phyloP scores from a whole-genome alignment of 1,140 invertebrate species.

The Drosophila micromelanica region DNA sequence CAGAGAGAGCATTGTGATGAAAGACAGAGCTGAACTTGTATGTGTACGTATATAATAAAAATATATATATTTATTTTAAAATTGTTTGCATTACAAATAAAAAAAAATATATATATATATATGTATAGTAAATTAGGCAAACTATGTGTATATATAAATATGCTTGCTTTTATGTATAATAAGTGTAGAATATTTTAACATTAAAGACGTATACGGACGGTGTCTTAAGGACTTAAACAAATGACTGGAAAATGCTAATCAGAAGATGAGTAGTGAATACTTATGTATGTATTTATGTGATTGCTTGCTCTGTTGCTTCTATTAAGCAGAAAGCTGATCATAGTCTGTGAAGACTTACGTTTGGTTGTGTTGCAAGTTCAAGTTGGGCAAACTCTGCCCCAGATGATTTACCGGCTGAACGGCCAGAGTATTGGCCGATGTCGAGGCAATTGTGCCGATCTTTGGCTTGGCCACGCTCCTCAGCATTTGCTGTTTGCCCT shows the following conservation, averaged over 20 bases:
- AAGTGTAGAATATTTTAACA: slow-evolving; percentile 16
- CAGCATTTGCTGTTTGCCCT: slow-evolving; percentile 66
- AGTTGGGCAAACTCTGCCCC: slow-evolving; percentile 90
- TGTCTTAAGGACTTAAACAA: slow-evolving; percentile 32
- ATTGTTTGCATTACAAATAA: slow-evolving; percentile 25
- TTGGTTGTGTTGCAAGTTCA: slow-evolving; percentile 85
- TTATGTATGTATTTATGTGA: slow-evolving; percentile 24
- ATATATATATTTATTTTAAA: slow-evolving; percentile 30
- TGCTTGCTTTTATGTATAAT: slow-evolving; percentile 4
- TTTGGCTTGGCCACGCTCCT: slow-evolving; percentile 78
- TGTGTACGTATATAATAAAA: slow-evolving; percentile 22
- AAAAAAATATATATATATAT: slow-evolving; percentile 11
- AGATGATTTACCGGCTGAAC: slow-evolving; percentile 89
- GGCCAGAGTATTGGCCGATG: slow-evolving; percentile 88
- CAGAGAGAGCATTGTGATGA: slow-evolving; percentile 12
- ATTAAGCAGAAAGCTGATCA: slow-evolving; percentile 60
- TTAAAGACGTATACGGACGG: slow-evolving; percentile 34
- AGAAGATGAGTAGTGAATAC: slow-evolving; percentile 33
- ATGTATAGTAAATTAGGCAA: slow-evolving; percentile 19
- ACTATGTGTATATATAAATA: slow-evolving; percentile 22
- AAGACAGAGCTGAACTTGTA: too few relatives aligned
- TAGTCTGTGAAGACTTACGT: slow-evolving; percentile 71
- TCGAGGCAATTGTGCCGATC: slow-evolving; percentile 82
- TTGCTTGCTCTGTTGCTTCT: slow-evolving; percentile 49
- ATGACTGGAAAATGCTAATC: slow-evolving; percentile 38